These are phyloP conservation scores for Gisinianus flammeolus DNA, from an alignment of 2,888 invertebrate species.

Conservation along the genomic window DNA sequence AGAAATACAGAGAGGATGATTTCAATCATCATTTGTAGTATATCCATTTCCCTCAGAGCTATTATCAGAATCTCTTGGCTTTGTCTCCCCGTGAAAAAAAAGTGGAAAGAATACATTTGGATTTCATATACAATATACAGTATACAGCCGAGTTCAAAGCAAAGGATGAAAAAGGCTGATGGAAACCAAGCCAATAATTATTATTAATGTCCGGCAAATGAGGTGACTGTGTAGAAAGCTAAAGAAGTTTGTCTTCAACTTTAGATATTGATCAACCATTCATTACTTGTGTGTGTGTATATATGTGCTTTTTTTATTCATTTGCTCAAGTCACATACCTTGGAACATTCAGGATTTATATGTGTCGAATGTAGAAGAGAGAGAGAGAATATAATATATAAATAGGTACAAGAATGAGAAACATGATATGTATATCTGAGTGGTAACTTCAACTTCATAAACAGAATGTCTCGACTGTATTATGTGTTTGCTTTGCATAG, in stretches of 20 bases:
- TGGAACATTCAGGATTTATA: background rate
- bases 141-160: too few species aligned
- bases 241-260: conserved; percentile 29
- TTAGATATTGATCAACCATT: conserved; percentile 21
- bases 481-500: background rate
- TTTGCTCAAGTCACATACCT: too few species aligned
- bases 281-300: background rate
- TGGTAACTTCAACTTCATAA: background rate
- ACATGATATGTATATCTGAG: background rate
- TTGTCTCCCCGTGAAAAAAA: background rate
- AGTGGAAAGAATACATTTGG: conserved; percentile 18
- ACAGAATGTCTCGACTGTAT: background rate
- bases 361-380: background rate
- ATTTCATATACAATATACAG: too few species aligned
- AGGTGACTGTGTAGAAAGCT: conserved; percentile 40
- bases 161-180: background rate
- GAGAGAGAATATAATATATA: background rate
- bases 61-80: conserved; percentile 19
- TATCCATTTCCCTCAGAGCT: conserved; percentile 26
- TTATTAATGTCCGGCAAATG: conserved; percentile 42
- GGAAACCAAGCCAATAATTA: conserved; percentile 38
- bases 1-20: too few species aligned
- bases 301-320: too few species aligned
- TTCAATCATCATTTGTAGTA: too few species aligned
- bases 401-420: background rate